Percentiles rank a stretch among this genome's conserved stretches.
Evolutionary conservation across 2,113 vertebrate species (phyloP).

Genomic region (Poeciliopsis prolifica): DNA sequence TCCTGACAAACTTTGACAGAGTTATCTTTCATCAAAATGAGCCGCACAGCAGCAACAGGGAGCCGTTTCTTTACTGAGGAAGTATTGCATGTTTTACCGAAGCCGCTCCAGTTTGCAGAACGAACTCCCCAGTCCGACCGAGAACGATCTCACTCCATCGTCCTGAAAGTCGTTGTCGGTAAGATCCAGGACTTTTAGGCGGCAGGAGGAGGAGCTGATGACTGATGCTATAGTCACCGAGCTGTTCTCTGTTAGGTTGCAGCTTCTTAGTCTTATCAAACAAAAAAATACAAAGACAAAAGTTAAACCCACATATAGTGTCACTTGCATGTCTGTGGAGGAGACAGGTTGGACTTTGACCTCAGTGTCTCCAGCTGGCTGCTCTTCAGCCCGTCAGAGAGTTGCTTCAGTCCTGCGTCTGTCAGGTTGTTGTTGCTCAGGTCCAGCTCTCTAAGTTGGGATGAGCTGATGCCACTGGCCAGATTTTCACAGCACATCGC

Average conservation of each 20-base stretch:
- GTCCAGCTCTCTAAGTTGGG: conserved; percentile 53
- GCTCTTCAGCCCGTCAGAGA: conserved; percentile 37
- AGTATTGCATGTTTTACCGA: conserved; percentile 35
- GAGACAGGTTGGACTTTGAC: conserved; percentile 16
- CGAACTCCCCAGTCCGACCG: conserved; percentile 32
- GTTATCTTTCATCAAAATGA: background rate
- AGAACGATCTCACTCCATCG: conserved; percentile 42
- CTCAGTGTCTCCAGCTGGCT: conserved; percentile 54
- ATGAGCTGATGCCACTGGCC: conserved; percentile 27
- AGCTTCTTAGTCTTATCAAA: conserved; percentile 55
- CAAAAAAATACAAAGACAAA: conserved; percentile 3
- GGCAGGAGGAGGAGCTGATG: conserved; percentile 43
- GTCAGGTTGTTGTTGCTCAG: conserved; percentile 65
- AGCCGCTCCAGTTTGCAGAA: conserved; percentile 62
- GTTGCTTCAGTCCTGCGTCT: conserved; percentile 46
- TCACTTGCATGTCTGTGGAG: too few relatives aligned
- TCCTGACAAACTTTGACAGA: conserved; percentile 52
- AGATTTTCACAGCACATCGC: conserved; percentile 49
- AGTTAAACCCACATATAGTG: background rate
- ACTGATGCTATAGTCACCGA: conserved; percentile 20
- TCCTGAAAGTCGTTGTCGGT: conserved; percentile 64
- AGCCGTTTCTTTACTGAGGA: background rate
- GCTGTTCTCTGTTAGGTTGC: conserved; percentile 50
- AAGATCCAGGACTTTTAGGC: conserved; percentile 60
- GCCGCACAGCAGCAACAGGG: background rate